These are phyloP conservation scores for Pomacea canaliculata DNA, from an alignment of 2,888 invertebrate species.

Conservation along the genomic window DNA sequence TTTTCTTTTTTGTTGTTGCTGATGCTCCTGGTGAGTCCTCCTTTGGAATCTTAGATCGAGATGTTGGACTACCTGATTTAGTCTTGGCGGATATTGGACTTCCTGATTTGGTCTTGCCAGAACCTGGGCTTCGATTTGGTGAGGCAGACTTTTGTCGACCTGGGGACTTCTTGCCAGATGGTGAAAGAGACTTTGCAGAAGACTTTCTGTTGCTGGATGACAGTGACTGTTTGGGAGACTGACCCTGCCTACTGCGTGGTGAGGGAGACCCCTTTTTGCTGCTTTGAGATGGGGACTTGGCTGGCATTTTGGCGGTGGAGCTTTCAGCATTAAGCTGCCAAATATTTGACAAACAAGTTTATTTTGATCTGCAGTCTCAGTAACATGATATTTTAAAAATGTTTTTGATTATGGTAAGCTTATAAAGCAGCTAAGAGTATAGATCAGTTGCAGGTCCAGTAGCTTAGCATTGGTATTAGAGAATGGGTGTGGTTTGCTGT, in stretches of 20 bases:
- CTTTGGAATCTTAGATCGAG: slow-evolving; percentile 2
- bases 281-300: not conserved
- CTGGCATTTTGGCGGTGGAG: slow-evolving; percentile 2
- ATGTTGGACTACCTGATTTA: slow-evolving; percentile 11
- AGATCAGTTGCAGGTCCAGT: too few relatives aligned
- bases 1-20: slow-evolving; percentile 17
- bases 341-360: not conserved
- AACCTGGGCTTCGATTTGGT: slow-evolving; percentile 17
- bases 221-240: not conserved
- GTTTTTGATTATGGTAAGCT: too few relatives aligned
- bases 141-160: slow-evolving; percentile 19
- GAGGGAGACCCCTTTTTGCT: not conserved
- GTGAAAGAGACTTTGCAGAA: slow-evolving; percentile 15
- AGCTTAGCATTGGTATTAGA: too few relatives aligned
- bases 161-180: slow-evolving; percentile 13
- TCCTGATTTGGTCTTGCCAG: slow-evolving; percentile 16
- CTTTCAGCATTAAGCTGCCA: not conserved
- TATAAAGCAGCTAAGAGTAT: too few relatives aligned
- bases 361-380: too few relatives aligned
- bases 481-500: too few relatives aligned
- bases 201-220: not conserved
- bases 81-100: not conserved
- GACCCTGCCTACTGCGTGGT: not conserved
- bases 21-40: slow-evolving; percentile 5
- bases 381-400: too few relatives aligned